phyloP scores from a whole-genome alignment of 2,888 invertebrate species.

The Leptarthrus brevirostris region DNA sequence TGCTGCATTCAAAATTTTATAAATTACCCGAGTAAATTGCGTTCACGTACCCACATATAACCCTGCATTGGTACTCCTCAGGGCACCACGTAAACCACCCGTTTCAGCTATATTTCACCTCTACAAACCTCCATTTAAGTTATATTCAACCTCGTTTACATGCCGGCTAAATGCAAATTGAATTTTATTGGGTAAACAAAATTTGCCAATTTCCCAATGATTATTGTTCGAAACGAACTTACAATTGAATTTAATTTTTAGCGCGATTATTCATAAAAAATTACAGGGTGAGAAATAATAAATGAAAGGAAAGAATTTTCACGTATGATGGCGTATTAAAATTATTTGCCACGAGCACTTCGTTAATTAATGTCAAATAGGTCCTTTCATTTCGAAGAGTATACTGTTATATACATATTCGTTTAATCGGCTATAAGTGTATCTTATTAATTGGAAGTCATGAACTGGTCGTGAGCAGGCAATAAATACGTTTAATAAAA shows the following conservation, averaged over 20 bases:
- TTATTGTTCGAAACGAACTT: not conserved
- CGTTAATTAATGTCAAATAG: no score
- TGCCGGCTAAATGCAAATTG: conserved; percentile 5
- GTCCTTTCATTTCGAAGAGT: no score
- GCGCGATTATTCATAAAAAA: not conserved
- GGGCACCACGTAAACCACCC: not conserved
- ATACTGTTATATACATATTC: no score
- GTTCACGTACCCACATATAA: not conserved
- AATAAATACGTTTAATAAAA: no score
- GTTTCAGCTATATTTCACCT: not conserved
- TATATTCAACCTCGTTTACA: conserved; percentile 1
- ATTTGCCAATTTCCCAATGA: conserved; percentile 2
- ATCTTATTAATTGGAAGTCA: no score
- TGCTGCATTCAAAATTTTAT: conserved; percentile 6
- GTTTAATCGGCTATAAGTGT: no score
- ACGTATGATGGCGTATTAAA: no score
- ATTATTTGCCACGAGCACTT: no score
- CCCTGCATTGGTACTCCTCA: not conserved
- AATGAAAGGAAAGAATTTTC: no score
- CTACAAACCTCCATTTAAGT: not conserved
- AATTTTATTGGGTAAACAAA: conserved; percentile 3
- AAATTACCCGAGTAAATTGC: conserved; percentile 4
- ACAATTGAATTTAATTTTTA: conserved; percentile 3
- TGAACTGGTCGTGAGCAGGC: no score
- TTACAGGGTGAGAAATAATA: no score